Base-by-base conservation (phyloP, 2,888 invertebrate species). In the Troides oblongomaculatus region DNA sequence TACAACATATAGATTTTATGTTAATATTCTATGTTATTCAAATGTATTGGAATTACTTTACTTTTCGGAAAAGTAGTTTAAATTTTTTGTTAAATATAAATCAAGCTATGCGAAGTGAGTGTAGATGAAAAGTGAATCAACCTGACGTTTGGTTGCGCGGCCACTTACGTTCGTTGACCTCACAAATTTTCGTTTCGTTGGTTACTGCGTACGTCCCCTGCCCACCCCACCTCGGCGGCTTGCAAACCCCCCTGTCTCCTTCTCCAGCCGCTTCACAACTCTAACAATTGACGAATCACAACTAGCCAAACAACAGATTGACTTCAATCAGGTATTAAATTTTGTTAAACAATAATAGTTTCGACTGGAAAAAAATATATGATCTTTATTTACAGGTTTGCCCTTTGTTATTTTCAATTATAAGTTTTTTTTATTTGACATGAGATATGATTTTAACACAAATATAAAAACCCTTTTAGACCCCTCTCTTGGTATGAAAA, bases 91-190 rank as follows among this genome's bases (percentile, higher is more conserved):
- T 77, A 82, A 85, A 85, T 82, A 80, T 80, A 84, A 83, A 84
- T 81, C 82, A 78, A 81, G 79, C 81, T 81, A 85, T 83, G 82
- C 86, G 80, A 81, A 87, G 87, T 85, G 84, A 85, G 78, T 81
- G 89, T 85, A 84, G 88, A 91, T 90, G 91, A 92, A 92, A 92
- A 92, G 92, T 92, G 92, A 92, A 91, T 91, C 92, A 92, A 90
- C 87, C 86, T 90, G 89, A 86, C 84, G 86, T 86, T 88, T 86
- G 80, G 84, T 84, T 83, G 86, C 81, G 89, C 90, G 92, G 92
- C 90, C 89, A 90, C 86, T 87, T 78, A 84, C 86, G 93, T 88
- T 87, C 91, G 84, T 89, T 90, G 87, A 92, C 89, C 92, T 88
- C 86, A 88, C 92, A 88, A 92, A 93, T 93, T 92, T 92, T 92